Evolutionary conservation across 2,797 vertebrate species (phyloP).

Genomic region (Podarcis lilfordi): DNA sequence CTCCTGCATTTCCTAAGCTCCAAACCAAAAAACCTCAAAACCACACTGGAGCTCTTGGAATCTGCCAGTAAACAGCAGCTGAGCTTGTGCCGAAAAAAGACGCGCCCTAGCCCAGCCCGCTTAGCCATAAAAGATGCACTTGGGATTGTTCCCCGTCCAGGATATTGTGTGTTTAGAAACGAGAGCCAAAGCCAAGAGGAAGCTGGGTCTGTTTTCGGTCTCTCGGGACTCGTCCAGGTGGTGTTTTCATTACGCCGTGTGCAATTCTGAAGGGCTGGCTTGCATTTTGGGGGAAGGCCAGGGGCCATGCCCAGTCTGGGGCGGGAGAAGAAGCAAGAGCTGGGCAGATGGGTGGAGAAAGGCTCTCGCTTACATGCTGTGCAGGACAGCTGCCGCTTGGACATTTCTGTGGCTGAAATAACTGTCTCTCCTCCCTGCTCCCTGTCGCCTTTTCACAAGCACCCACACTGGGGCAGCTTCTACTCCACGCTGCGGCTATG

Average conservation of each 20-base stretch:
- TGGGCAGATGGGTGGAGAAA: not conserved
- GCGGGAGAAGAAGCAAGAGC: not conserved
- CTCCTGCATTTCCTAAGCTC: slow-evolving; percentile 5
- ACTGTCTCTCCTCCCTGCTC: not conserved
- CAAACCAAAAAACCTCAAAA: slow-evolving; percentile 20
- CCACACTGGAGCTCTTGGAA: slow-evolving; percentile 16
- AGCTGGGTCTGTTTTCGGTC: not conserved
- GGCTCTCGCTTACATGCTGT: not conserved
- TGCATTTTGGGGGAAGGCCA: not conserved
- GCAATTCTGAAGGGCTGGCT: not conserved
- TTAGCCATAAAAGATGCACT: not conserved
- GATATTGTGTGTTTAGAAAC: slow-evolving; percentile 38
- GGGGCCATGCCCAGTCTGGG: not conserved
- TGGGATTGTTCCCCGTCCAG: not conserved
- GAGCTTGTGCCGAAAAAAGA: not conserved
- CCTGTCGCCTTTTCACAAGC: not conserved
- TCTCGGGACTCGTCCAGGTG: not conserved
- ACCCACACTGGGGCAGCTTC: too few relatives aligned
- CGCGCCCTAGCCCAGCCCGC: not conserved
- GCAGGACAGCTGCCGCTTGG: not conserved
- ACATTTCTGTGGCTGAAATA: not conserved
- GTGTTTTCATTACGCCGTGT: not conserved
- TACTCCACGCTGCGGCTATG: not conserved
- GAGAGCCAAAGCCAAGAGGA: not conserved
- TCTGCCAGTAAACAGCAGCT: slow-evolving; percentile 12